Evolutionary conservation across 2,888 invertebrate genomes (phyloP).

Genomic region (Xestia ashworthii): DNA sequence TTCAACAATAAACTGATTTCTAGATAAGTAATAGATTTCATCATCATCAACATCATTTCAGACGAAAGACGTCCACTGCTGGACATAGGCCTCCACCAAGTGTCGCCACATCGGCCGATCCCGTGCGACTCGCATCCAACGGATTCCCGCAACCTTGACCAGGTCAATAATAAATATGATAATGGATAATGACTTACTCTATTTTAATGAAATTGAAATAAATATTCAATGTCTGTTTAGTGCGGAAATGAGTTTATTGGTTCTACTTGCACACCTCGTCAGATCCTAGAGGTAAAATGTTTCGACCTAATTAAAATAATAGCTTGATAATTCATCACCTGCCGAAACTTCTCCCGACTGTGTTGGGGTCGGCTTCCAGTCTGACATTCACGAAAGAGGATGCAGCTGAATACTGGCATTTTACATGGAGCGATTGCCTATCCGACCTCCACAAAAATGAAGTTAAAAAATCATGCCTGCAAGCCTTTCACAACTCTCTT

Average conservation of each 20-base stretch:
- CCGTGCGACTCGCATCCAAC: too few species aligned
- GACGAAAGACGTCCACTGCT: too few species aligned
- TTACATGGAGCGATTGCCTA: too few species aligned
- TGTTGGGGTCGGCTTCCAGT: not conserved
- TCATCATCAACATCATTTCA: too few species aligned
- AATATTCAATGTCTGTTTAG: not conserved
- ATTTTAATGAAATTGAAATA: not conserved
- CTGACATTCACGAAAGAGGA: not conserved
- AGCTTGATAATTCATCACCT: not conserved
- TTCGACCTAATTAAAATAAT: not conserved
- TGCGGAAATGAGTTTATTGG: not conserved
- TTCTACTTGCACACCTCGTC: not conserved
- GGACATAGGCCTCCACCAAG: too few species aligned
- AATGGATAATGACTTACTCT: conserved; percentile 2
- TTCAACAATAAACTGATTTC: conserved; percentile 22
- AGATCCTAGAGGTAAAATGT: not conserved
- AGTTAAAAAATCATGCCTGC: not conserved
- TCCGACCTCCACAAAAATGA: not conserved
- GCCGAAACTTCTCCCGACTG: not conserved
- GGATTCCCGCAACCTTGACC: too few species aligned
- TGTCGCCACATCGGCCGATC: too few species aligned
- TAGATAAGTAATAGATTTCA: not conserved
- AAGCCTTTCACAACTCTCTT: not conserved
- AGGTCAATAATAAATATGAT: too few species aligned
- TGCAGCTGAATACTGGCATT: not conserved